Evolutionary conservation across 2,797 vertebrate species (phyloP).

Genomic region (Gambelia wislizenii): DNA sequence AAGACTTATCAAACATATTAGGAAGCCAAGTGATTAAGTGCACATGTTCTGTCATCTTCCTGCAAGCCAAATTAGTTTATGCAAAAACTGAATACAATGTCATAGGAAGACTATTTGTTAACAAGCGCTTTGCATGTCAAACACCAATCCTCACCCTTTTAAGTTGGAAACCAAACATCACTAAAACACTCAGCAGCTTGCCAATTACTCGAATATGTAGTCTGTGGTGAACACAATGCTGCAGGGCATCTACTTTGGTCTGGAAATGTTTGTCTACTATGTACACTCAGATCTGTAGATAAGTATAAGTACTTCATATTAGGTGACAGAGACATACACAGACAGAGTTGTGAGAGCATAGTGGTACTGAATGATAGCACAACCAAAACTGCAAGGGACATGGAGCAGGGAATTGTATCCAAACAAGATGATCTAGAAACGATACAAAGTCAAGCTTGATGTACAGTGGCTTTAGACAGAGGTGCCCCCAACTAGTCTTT

Average conservation of each 20-base stretch:
- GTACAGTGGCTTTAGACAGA: neutral
- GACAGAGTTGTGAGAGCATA: neutral
- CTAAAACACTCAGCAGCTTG: constrained; percentile 16
- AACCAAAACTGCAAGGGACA: neutral
- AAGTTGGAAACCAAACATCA: constrained; percentile 23
- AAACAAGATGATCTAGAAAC: neutral
- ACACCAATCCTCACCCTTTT: constrained; percentile 22
- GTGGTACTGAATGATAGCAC: neutral
- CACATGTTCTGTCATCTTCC: constrained; percentile 18
- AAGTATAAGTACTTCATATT: neutral
- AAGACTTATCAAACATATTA: constrained; percentile 50
- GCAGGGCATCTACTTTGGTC: neutral
- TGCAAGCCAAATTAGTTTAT: constrained; percentile 30
- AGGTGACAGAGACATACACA: neutral
- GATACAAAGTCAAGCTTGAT: neutral
- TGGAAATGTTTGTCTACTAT: neutral
- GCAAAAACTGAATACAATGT: constrained; percentile 25
- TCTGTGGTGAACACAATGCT: constrained; percentile 24
- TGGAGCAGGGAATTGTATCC: neutral
- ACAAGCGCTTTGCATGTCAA: constrained; percentile 29
- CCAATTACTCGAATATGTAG: neutral
- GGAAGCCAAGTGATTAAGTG: constrained; percentile 36
- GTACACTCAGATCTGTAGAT: neutral
- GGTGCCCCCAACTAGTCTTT: neutral
- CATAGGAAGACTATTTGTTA: constrained; percentile 33